Evolutionary conservation across 1,140 invertebrate genomes (phyloP), one percentile per base, ranked within the genome.

Genomic region (Harlomillsia oculata): DNA sequence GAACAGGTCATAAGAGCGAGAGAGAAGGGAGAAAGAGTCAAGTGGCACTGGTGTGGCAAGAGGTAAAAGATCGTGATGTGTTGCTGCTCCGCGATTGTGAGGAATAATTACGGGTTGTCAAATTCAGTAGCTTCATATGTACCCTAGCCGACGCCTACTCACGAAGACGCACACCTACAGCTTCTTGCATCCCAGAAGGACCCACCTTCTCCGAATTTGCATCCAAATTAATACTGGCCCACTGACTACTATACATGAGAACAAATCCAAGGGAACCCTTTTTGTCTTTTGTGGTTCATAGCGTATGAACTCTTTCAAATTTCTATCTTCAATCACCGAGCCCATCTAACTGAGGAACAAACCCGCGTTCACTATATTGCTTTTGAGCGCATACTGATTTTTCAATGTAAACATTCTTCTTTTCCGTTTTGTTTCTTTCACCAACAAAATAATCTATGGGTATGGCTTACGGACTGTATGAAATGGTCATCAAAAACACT

Each of bases 61-160:
- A 20, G 18, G 20, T 25, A 11, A 34, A 39, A 51, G 39, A 57
- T 57, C 55, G 55, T 57, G 55, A 57, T 57, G 30, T 57, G 46
- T 57, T 23, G 36, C 46, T 23, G 36, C 46, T 57, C 50, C 51
- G 39, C 26, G 37, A 57, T 57, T 50, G 37, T 50, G n/a, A n/a
- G n/a, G n/a, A 62, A 57, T 62, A 62, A 62, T 62, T 62, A 62
- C 50, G 51, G 60, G 54, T 57, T 62, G 60, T 62, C 60, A 55
- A 56, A 62, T 62, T 57, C 60, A 57, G 60, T 62, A 62, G 60
- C 60, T 53, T 56, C 54, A 49, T 62, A 62, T 50, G n/a, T 62
- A 62, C 54, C 39, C 30, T 28, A 28, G 55, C 49, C 48, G 50
- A 62, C 60, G 60, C 60, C 60, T 57, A 41, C 60, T 62, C 60